Evolutionary conservation across 2,888 invertebrate species (phyloP).

Genomic region (Fabriciana adippe): DNA sequence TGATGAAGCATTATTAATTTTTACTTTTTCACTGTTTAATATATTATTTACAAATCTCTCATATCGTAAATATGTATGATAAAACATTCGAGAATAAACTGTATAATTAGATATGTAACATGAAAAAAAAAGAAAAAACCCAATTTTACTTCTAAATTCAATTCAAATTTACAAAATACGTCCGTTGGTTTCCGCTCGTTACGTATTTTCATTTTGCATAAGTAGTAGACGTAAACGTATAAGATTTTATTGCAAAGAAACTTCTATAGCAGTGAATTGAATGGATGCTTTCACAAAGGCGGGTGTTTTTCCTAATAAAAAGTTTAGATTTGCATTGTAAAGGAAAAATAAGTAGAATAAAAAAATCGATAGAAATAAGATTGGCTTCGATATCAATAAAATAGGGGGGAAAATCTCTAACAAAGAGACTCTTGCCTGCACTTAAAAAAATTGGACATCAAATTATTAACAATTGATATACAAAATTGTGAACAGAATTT

Average conservation of each 20-base stretch:
- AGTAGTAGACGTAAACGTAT: constrained; percentile 63
- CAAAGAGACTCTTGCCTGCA: too few species aligned
- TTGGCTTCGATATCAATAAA: background rate
- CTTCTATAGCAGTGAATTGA: constrained; percentile 53
- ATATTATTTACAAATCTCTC: too few species aligned
- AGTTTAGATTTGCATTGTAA: constrained; percentile 47
- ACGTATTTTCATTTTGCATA: constrained; percentile 60
- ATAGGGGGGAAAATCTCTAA: constrained; percentile 14
- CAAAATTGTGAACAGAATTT: too few species aligned
- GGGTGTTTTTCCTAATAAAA: constrained; percentile 51
- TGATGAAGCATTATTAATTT: too few species aligned
- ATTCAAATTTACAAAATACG: constrained; percentile 48
- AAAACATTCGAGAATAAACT: background rate
- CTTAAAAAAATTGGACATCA: too few species aligned
- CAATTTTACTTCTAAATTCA: background rate
- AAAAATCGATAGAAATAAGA: background rate
- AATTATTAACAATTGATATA: too few species aligned
- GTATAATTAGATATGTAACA: background rate
- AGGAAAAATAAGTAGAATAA: constrained; percentile 12
- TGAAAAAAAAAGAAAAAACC: background rate
- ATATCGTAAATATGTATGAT: background rate
- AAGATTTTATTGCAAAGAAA: constrained; percentile 65
- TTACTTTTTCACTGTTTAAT: too few species aligned
- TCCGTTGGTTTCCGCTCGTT: constrained; percentile 39
- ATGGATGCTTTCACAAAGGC: constrained; percentile 52